Percentiles rank a stretch among this genome's conserved stretches.
Evolutionary conservation across 2,113 vertebrate genomes (phyloP).

Genomic region (Brachyistius frenatus): DNA sequence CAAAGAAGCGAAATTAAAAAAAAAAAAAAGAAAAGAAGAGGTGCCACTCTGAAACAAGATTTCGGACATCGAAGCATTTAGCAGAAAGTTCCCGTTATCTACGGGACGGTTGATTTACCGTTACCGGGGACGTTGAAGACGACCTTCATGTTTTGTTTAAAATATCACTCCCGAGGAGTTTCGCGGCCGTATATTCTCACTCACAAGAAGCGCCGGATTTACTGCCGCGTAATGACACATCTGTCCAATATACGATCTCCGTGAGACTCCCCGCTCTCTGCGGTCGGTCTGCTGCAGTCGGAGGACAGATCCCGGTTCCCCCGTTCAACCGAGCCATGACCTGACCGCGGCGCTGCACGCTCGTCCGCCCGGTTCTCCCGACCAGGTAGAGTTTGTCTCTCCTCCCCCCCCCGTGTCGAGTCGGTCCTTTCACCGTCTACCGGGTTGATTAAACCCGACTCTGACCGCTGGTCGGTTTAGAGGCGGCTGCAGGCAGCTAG

Average conservation of each 20-base stretch:
- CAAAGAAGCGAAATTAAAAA: neutral
- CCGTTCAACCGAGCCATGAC: conserved; percentile 51
- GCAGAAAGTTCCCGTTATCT: too few relatives aligned
- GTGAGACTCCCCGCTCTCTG: neutral
- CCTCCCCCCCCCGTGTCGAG: neutral
- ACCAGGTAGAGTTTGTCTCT: conserved; percentile 58
- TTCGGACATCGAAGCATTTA: accelerated
- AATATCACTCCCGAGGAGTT: too few relatives aligned
- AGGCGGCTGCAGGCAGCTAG: conserved; percentile 11
- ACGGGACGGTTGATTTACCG: accelerated
- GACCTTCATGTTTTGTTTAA: neutral
- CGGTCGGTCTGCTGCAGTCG: neutral
- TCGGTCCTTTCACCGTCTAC: too few relatives aligned
- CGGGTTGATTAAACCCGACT: neutral
- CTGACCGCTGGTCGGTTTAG: neutral
- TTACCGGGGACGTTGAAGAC: neutral
- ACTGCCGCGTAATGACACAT: neutral
- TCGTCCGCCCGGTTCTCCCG: conserved; percentile 43
- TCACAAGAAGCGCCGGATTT: neutral
- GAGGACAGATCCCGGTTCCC: neutral
- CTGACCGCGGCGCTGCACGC: conserved; percentile 17
- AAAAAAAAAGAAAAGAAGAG: neutral
- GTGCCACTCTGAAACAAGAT: conserved; percentile 10
- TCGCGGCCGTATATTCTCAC: too few relatives aligned
- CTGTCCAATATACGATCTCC: conserved; percentile 29